Evolutionary conservation across 2,888 invertebrate genomes (phyloP), one percentile per base, ranked within the genome.

Genomic region (Heliconius aoede): DNA sequence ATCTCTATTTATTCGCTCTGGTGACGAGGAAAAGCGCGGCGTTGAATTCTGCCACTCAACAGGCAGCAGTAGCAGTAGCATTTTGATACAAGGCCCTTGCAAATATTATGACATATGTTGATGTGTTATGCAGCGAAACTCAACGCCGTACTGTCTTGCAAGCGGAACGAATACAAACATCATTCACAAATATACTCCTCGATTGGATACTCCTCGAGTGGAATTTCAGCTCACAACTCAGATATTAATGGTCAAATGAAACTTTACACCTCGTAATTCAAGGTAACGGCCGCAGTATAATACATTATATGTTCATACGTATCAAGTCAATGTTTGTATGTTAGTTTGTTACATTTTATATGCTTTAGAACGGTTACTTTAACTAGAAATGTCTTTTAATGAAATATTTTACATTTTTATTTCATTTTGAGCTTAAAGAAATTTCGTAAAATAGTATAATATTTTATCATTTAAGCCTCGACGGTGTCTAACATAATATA

Each of bases 201-300:
- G n/a, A n/a, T n/a, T n/a, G n/a, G 13, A 58, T 58, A 58, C 24
- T 26, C 15, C 2, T 15, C 60, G 15, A 7, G 26, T 60, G 13
- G 2, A 24, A n/a, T n/a, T 64, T 11, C n/a, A 64, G 9, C 3
- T 30, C 62, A 62, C 62, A 62, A 62, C 62, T 21, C n/a, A 36
- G n/a, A 64, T 32, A n/a, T 64, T 64, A 64, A 64, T 64, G 32
- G 36, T 32, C 32, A n/a, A 36, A 64, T 24, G 64, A 32, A 64
- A 64, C 32, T 64, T 36, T 36, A 64, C 64, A 36, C 64, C 32
- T 64, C 36, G 8, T 64, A 36, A 64, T n/a, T 64, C 32, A 64
- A 64, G 64, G 36, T 64, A 36, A 64, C 64, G 32, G 24, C 11
- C 32, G 32, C 60, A 60, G 15, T 60, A 26, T n/a, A 30, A 62